Conservation (phyloP, 2,888 invertebrate species). For the Philereme transversata region DNA sequence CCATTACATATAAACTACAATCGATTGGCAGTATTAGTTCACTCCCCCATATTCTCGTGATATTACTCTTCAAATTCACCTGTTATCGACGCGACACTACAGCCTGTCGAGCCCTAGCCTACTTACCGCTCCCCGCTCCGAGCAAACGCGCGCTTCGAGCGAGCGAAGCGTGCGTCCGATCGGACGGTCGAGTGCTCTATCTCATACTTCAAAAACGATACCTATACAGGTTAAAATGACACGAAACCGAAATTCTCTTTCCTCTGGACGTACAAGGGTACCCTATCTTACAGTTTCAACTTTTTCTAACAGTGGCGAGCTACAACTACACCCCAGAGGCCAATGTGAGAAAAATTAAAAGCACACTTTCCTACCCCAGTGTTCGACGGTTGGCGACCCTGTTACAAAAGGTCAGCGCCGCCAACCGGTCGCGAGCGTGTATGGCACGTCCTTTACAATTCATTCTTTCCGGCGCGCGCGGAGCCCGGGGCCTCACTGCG, state of each 20-base stretch:
- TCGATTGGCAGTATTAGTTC: constrained; percentile 82
- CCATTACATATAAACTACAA: constrained; percentile 77
- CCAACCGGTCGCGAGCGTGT: constrained; percentile 44
- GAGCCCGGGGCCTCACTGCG: constrained; percentile 8
- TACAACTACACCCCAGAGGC: constrained; percentile 20
- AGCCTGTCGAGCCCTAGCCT: constrained; percentile 22
- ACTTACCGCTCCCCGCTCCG: constrained; percentile 2
- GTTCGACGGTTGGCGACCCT: constrained; percentile 16
- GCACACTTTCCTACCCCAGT: constrained; percentile 28
- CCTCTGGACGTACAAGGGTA: constrained; percentile 38
- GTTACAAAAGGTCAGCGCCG: constrained; percentile 10
- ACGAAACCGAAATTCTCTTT: constrained; percentile 34
- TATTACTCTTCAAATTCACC: constrained; percentile 50
- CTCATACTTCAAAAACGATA: constrained; percentile 37
- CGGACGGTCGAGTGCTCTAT: constrained; percentile 26
- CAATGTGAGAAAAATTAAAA: constrained; percentile 31
- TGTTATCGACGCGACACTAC: constrained; percentile 17
- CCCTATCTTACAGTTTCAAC: constrained; percentile 32
- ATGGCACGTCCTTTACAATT: constrained; percentile 61
- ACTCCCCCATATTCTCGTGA: constrained; percentile 65
- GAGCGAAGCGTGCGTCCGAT: constrained; percentile 7
- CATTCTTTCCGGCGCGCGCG: constrained; percentile 30
- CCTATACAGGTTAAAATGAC: constrained; percentile 35
- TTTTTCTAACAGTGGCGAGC: constrained; percentile 30
- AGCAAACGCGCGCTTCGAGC: constrained; percentile 2